phyloP scores from a whole-genome alignment of 37 sponge, comb jelly and placozoan genomes.

The Aphrocallistes beatrix region DNA sequence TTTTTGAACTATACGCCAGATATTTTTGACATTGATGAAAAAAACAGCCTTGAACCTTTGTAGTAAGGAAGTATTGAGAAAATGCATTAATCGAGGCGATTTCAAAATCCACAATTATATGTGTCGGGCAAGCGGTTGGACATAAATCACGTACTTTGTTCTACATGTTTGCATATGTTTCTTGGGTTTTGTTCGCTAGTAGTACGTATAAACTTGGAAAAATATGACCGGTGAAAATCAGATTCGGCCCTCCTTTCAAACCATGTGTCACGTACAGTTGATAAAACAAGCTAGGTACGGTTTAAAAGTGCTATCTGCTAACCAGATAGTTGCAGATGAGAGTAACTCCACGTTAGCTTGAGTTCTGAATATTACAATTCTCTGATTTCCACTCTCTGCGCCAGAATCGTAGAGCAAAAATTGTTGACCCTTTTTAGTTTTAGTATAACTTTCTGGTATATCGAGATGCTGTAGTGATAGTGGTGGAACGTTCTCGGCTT shows the following conservation, averaged over 20 bases:
- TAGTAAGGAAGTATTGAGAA: slow-evolving; percentile 9
- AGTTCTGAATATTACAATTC: slow-evolving; percentile 1
- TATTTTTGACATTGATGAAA: not conserved
- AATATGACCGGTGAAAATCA: slow-evolving; percentile 8
- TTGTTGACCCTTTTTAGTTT: slow-evolving; percentile 8
- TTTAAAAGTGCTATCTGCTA: slow-evolving; percentile 14
- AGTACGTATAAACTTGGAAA: slow-evolving; percentile 1
- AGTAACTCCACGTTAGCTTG: not conserved
- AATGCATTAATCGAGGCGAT: slow-evolving; percentile 8
- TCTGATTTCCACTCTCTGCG: slow-evolving; percentile 14
- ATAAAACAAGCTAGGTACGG: not conserved
- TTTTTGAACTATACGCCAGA: slow-evolving; percentile 6
- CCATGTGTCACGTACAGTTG: not conserved
- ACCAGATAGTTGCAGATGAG: slow-evolving; percentile 1
- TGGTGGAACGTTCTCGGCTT: slow-evolving; percentile 15
- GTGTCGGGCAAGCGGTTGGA: not conserved
- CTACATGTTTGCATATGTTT: not conserved
- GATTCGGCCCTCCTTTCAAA: slow-evolving; percentile 6
- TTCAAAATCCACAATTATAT: slow-evolving; percentile 18
- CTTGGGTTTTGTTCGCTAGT: not conserved
- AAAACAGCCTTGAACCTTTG: slow-evolving; percentile 2
- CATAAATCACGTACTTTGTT: slow-evolving; percentile 7
- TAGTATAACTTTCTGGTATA: slow-evolving; percentile 7
- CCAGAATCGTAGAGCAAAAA: slow-evolving; percentile 20
- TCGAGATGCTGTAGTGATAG: not conserved